Conservation (phyloP, 2,888 invertebrate genomes). For the Macaria notata region DNA sequence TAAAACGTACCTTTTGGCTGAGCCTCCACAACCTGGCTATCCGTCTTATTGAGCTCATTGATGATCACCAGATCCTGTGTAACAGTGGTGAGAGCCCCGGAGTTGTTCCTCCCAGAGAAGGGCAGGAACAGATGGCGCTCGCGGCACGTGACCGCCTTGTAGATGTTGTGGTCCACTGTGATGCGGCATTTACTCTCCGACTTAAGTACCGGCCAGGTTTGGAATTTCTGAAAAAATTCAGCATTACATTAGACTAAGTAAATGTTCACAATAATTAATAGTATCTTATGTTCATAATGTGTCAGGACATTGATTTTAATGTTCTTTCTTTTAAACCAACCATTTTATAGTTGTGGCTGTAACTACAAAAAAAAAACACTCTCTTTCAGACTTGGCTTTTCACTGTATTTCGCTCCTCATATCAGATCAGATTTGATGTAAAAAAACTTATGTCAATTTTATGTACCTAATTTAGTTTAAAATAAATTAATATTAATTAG, state of each 20-base stretch:
- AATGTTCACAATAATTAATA: no score
- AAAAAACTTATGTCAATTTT: no score
- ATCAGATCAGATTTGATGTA: no score
- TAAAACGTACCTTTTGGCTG: constrained; percentile 62
- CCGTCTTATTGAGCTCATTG: constrained; percentile 77
- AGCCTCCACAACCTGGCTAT: constrained; percentile 64
- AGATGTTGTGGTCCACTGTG: constrained; percentile 89
- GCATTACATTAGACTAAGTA: neutral
- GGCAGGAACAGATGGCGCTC: constrained; percentile 90
- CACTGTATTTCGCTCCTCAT: no score
- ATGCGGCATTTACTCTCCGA: constrained; percentile 88
- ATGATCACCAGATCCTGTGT: constrained; percentile 81
- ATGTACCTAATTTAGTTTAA: no score
- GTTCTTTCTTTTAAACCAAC: no score
- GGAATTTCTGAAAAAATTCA: constrained; percentile 79
- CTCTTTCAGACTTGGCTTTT: no score
- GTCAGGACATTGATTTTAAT: no score
- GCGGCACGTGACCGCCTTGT: constrained; percentile 86
- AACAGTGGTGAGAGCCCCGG: constrained; percentile 88
- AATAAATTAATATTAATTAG: no score
- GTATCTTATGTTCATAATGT: no score
- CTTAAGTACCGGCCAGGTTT: constrained; percentile 88
- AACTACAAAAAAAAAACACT: no score
- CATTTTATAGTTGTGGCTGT: no score
- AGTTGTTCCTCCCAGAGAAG: constrained; percentile 87